phyloP scores from a whole-genome alignment of 1,140 invertebrate species.

The Ips nitidus region DNA sequence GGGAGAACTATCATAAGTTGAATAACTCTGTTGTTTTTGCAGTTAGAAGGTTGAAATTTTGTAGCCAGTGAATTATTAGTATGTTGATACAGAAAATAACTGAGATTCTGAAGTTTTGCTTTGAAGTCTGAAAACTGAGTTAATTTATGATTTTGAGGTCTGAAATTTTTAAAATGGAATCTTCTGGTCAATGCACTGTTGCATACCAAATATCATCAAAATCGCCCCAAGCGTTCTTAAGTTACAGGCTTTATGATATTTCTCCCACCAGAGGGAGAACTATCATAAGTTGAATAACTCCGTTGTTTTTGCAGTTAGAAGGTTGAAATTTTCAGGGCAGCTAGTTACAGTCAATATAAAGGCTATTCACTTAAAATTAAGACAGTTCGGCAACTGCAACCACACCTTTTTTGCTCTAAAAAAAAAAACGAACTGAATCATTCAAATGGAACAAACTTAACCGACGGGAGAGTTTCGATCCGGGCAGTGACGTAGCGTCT shows the following conservation, averaged over 20 bases:
- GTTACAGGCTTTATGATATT: neutral
- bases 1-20: neutral
- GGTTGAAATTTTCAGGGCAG: no score
- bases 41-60: no score
- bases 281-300: neutral
- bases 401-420: neutral
- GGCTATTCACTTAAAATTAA: no score
- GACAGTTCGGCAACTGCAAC: neutral
- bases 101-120: no score
- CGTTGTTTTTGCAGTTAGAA: neutral
- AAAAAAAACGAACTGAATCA: neutral
- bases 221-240: neutral
- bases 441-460: constrained; percentile 6
- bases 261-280: neutral
- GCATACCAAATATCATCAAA: no score
- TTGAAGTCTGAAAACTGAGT: no score
- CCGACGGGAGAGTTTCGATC: neutral
- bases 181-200: no score
- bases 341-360: no score
- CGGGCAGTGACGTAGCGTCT: constrained; percentile 21
- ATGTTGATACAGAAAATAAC: no score
- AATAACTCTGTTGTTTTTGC: neutral
- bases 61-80: no score
- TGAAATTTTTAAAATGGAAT: no score
- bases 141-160: no score